phyloP scores from a whole-genome alignment of 2,888 invertebrate species.

The Drosophila nr. perissopoda region DNA sequence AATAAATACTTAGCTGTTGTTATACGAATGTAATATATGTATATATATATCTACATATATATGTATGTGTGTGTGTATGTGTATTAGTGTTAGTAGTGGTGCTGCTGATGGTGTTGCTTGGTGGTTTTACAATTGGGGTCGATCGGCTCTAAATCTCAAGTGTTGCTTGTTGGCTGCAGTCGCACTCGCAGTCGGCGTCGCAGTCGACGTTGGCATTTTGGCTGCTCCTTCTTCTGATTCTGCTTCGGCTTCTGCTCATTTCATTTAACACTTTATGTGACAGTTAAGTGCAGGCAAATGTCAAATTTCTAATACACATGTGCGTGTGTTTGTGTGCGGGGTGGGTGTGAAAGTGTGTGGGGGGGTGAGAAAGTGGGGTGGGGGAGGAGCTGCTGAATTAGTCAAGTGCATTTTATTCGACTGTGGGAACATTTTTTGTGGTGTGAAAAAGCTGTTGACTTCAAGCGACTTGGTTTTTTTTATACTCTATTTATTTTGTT shows the following conservation, averaged over 20 bases:
- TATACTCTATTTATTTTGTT: neutral
- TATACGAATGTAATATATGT: constrained; percentile 22
- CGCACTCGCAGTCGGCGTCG: constrained; percentile 38
- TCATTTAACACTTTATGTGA: constrained; percentile 81
- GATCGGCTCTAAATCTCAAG: constrained; percentile 74
- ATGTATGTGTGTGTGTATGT: neutral
- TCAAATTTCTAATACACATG: constrained; percentile 72
- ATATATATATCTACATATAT: constrained; percentile 27
- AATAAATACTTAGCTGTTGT: constrained; percentile 71
- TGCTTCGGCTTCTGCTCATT: constrained; percentile 74
- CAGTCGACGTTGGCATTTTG: constrained; percentile 57
- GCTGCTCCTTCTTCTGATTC: constrained; percentile 48
- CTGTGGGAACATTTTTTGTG: constrained; percentile 69
- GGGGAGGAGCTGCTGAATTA: constrained; percentile 15
- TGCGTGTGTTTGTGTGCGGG: neutral
- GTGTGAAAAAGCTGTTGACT: constrained; percentile 28
- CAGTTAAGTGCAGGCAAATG: constrained; percentile 78
- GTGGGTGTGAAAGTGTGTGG: neutral
- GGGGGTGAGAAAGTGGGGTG: neutral
- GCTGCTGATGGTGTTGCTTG: constrained; percentile 53
- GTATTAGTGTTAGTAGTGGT: constrained; percentile 17
- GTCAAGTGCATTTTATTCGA: constrained; percentile 68
- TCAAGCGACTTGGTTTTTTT: constrained; percentile 2
- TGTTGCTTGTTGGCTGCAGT: constrained; percentile 59
- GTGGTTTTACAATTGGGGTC: constrained; percentile 72